These are phyloP conservation scores for Chionis minor DNA, from an alignment of 2,113 vertebrate species.

Conservation along the genomic window DNA sequence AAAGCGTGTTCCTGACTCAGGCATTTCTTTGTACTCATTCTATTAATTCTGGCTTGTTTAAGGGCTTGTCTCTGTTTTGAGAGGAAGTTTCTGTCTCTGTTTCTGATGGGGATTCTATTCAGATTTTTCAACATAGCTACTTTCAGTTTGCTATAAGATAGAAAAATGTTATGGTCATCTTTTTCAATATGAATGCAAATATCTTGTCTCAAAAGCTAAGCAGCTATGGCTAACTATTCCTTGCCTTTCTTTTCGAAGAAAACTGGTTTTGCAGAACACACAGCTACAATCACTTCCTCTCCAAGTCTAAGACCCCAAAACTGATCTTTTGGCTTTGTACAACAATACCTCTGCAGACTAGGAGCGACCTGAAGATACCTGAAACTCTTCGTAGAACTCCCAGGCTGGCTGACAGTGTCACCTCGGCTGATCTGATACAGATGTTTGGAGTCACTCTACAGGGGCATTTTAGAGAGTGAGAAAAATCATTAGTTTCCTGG, in stretches of 20 bases:
- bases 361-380: neutral
- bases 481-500: neutral
- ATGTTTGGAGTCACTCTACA: neutral
- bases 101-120: neutral
- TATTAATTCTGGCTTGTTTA: neutral
- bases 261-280: neutral
- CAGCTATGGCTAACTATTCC: neutral
- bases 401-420: neutral
- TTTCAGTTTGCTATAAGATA: neutral
- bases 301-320: neutral
- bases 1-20: accelerated
- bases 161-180: neutral
- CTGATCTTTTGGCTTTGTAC: neutral
- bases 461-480: neutral
- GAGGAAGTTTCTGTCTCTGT: neutral
- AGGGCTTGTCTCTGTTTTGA: neutral
- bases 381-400: neutral
- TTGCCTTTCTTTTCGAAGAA: neutral
- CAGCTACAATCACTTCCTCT: neutral
- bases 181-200: neutral
- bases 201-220: neutral
- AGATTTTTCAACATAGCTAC: neutral
- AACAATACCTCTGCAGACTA: neutral
- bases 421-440: neutral
- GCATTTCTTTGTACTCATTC: neutral